phyloP scores from a whole-genome alignment of 2,888 invertebrate species.

The Cylloceria caligata region DNA sequence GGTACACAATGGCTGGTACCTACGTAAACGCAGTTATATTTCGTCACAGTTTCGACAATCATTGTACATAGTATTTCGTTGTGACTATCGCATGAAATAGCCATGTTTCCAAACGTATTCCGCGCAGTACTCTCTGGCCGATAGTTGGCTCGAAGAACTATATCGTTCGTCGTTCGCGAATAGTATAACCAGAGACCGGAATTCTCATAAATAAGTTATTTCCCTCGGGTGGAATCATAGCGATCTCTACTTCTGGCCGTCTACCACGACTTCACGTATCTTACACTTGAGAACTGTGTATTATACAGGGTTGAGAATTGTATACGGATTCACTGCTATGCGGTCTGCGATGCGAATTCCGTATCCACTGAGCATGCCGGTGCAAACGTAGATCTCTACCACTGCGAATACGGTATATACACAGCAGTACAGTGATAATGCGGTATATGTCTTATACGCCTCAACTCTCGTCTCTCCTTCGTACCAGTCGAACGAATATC shows the following conservation, averaged over 20 bases:
- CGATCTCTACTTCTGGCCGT: conserved; percentile 58
- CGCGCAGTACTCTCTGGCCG: conserved; percentile 37
- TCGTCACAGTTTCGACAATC: conserved; percentile 53
- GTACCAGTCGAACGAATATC: conserved; percentile 12
- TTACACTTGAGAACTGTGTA: conserved; percentile 56
- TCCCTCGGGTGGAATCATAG: conserved; percentile 72
- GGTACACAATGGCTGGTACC: conserved; percentile 25
- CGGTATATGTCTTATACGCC: background rate
- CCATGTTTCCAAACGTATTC: conserved; percentile 40
- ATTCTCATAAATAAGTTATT: conserved; percentile 75
- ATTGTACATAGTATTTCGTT: conserved; percentile 46
- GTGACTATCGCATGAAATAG: conserved; percentile 50
- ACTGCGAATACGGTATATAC: conserved; percentile 25
- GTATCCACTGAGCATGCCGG: conserved; percentile 19
- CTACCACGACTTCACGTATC: conserved; percentile 59
- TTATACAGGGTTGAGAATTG: conserved; percentile 52
- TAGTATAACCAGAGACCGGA: conserved; percentile 58
- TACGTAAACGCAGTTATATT: conserved; percentile 51
- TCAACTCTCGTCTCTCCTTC: conserved; percentile 6
- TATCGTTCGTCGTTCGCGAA: conserved; percentile 53
- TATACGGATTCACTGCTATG: conserved; percentile 54
- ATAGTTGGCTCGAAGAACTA: conserved; percentile 30
- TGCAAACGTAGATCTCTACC: conserved; percentile 40
- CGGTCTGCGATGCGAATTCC: conserved; percentile 50
- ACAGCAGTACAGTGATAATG: background rate